Evolutionary conservation across 2,113 vertebrate genomes (phyloP).

Genomic region (Syrrhaptes paradoxus): DNA sequence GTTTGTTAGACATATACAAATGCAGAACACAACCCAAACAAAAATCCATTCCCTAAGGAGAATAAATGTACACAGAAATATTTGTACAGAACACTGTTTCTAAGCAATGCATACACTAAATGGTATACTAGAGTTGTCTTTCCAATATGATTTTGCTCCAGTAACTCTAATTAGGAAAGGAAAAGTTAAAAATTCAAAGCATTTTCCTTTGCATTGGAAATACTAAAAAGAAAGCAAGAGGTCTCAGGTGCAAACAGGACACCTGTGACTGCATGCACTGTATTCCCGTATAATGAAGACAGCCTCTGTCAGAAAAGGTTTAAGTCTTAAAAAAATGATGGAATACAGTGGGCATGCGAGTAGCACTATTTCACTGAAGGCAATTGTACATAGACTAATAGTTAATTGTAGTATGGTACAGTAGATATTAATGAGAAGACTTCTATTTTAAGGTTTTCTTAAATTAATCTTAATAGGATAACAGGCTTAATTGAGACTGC

Average conservation of each 20-base stretch:
- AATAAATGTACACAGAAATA: not conserved
- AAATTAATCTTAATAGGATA: not conserved
- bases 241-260: not conserved
- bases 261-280: not conserved
- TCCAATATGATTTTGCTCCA: not conserved
- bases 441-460: not conserved
- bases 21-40: not conserved
- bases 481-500: not conserved
- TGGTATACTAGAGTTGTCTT: not conserved
- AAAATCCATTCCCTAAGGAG: not conserved
- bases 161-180: not conserved
- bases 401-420: not conserved
- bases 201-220: not conserved
- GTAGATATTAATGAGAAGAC: not conserved
- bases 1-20: constrained; percentile 7
- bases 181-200: not conserved
- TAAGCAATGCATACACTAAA: not conserved
- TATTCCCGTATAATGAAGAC: not conserved
- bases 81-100: not conserved
- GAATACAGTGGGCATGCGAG: not conserved
- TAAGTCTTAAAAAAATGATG: not conserved
- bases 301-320: not conserved
- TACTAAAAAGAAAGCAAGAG: not conserved
- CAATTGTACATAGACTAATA: not conserved
- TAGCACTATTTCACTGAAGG: not conserved